Evolutionary conservation across 1,140 invertebrate genomes (phyloP), one percentile per base, ranked within the genome.

Genomic region (Drosophila orosa): DNA sequence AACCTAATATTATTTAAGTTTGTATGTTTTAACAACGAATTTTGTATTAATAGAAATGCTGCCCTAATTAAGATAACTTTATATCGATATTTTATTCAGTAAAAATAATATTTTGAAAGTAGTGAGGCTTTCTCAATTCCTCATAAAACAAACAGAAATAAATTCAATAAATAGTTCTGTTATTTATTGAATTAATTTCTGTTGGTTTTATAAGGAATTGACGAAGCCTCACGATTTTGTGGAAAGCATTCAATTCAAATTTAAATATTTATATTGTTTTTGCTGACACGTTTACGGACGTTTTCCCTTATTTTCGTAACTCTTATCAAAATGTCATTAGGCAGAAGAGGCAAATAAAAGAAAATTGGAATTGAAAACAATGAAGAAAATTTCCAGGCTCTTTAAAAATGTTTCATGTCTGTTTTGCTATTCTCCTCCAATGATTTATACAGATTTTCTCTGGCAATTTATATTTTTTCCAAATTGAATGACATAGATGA

Each of bases 291-390:
- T 25, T 58, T 29, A 24, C 19, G 10, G 10, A 19, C 9, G 12
- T 35, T 52, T 50, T 71, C 13, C 2, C 15, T 22, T 48, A 25
- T 22, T 48, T 62, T 39, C 9, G 7, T 31, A 37, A 10, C 13
- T 71, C 55, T 63, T 84, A 90, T 90, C 65, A 90, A 90, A 87
- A 84, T 67, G 58, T 66, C 87, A 84, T 90, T 90, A 86, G 17
- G 74, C 45, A 15, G 45, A 45, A 6, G 22, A 48, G 27, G 19
- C 29, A 52, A 74, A 58, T 39, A 9, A 13, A 27, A 50, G 40
- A 45, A 55, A 80, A 59, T 55, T 3, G 19, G 29, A 33, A 37
- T 48, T n/a, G 24, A 55, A 57, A 59, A 72, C 58, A 84, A 57
- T 62, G 48, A 63, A 45, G 13, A 62, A 68, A 50, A 55, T 71